Conservation (phyloP, 2,888 invertebrate species). For the Luffia ferchaultella region DNA sequence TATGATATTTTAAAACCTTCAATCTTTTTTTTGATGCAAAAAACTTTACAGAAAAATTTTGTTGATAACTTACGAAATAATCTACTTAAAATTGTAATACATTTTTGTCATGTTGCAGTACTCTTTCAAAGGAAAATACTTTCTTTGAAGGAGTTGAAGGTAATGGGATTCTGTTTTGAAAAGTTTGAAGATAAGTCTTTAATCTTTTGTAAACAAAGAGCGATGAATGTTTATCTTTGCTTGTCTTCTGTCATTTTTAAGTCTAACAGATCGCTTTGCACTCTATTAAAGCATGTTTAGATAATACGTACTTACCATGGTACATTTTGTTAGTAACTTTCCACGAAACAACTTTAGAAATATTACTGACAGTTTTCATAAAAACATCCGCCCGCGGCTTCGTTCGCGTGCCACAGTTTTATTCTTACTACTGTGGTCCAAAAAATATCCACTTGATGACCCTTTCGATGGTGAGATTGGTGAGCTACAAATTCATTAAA, state of each 20-base stretch:
- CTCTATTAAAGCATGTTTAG: not conserved
- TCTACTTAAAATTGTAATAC: not conserved
- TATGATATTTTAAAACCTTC: not conserved
- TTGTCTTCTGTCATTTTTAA: not conserved
- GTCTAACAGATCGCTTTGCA: not conserved
- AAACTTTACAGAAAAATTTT: not conserved
- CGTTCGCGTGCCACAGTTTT: too few relatives aligned
- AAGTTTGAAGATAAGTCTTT: not conserved
- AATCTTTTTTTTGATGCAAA: not conserved
- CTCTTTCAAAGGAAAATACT: not conserved
- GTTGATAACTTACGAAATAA: too few relatives aligned
- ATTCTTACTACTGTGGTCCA: too few relatives aligned
- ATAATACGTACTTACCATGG: too few relatives aligned
- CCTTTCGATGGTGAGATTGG: too few relatives aligned
- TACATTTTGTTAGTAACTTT: too few relatives aligned
- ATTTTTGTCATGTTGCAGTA: not conserved
- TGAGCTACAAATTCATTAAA: too few relatives aligned
- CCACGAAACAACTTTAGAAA: too few relatives aligned
- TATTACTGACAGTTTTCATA: too few relatives aligned
- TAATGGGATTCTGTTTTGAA: not conserved
- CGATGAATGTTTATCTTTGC: not conserved
- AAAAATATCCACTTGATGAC: too few relatives aligned
- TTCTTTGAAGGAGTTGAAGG: not conserved
- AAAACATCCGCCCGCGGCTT: too few relatives aligned
- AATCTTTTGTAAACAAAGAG: not conserved